Conservation (phyloP, 2,888 invertebrate species). For the Drosophila mimica region DNA sequence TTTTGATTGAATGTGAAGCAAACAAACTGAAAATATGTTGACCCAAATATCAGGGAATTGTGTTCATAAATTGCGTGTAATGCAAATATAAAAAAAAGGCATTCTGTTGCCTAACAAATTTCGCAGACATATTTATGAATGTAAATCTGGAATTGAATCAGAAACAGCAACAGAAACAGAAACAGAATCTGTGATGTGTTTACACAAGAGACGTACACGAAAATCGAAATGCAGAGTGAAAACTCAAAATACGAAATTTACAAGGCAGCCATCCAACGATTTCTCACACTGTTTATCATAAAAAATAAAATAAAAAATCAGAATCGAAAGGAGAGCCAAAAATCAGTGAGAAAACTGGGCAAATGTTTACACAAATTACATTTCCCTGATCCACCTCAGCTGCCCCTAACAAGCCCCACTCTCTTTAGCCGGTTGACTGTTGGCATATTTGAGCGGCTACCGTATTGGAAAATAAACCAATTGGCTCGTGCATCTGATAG, state of each 20-base stretch:
- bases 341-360: constrained; percentile 75
- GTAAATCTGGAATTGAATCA: constrained; percentile 14
- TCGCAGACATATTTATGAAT: constrained; percentile 53
- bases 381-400: constrained; percentile 30
- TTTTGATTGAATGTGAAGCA: not conserved
- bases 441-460: constrained; percentile 73
- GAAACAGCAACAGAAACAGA: constrained; percentile 27
- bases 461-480: constrained; percentile 80
- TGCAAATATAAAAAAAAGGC: constrained; percentile 40
- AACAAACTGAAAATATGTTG: constrained; percentile 23
- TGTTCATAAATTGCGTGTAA: constrained; percentile 48
- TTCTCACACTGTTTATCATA: constrained; percentile 76
- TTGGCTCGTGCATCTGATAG: constrained; percentile 72
- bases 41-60: constrained; percentile 52
- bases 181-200: constrained; percentile 57
- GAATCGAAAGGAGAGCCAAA: constrained; percentile 42
- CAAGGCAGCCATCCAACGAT: constrained; percentile 49
- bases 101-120: constrained; percentile 56
- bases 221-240: constrained; percentile 47
- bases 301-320: constrained; percentile 38
- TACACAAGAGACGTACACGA: constrained; percentile 56
- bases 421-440: not conserved
- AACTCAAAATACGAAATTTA: constrained; percentile 71
- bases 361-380: constrained; percentile 80
- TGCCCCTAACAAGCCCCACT: not conserved